phyloP scores from a whole-genome alignment of 2,113 vertebrate genomes.

The Donacobius atricapilla region DNA sequence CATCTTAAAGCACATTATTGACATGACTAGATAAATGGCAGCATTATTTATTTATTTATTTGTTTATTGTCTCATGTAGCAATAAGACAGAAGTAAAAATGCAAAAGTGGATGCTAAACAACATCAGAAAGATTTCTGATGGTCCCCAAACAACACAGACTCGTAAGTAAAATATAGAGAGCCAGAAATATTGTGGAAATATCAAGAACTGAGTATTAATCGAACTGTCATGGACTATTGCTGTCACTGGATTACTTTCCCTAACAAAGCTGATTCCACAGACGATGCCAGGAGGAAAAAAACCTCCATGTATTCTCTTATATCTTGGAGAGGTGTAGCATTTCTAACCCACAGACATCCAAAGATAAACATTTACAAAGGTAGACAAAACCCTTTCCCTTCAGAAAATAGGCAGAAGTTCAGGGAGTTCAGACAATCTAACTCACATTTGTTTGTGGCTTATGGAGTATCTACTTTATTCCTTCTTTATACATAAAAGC shows the following conservation, averaged over 20 bases:
- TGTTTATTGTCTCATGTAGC: background rate
- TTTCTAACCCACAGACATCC: background rate
- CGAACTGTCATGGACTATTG: background rate
- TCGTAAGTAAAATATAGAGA: background rate
- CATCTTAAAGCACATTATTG: background rate
- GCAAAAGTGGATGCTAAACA: background rate
- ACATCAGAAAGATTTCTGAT: background rate
- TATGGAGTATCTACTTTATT: background rate
- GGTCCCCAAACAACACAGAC: background rate
- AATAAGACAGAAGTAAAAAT: background rate
- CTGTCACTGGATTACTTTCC: background rate
- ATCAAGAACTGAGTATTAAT: background rate
- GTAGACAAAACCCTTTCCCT: background rate
- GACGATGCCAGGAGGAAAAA: background rate
- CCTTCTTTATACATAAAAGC: background rate
- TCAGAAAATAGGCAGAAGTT: background rate
- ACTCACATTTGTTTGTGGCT: background rate
- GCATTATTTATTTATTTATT: background rate
- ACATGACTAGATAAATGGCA: background rate
- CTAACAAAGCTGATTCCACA: background rate
- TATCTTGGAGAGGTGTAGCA: background rate
- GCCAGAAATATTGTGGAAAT: background rate
- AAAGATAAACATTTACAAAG: background rate
- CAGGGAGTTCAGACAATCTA: background rate
- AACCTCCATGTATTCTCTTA: accelerated